Evolutionary conservation across 2,113 vertebrate species (phyloP), one percentile per base, ranked within the genome.

Genomic region (Chloropsis cyanopogon): DNA sequence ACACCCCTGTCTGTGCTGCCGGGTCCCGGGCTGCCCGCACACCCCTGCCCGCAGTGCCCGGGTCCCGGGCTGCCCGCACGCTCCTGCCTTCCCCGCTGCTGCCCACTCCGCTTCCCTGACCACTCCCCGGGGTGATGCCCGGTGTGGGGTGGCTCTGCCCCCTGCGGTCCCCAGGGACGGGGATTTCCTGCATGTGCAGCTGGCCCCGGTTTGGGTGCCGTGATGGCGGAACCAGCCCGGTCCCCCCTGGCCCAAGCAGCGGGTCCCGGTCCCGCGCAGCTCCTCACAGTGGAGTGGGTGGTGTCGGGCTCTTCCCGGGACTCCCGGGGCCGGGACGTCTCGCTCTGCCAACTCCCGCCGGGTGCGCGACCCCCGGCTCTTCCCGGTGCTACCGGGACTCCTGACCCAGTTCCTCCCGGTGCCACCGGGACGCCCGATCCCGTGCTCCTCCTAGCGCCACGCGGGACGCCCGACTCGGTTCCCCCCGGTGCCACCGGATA

Each of bases 171-270:
- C 56, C 53, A 6, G 29, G 3, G 4, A 3, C 1, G 12, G 12
- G 29, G 22, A 4, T 46, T 24, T 49, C 35, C 31, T 3, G 35
- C 52, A 2, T 6, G 1, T 6, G 22, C 73, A 46, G 44, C 16
- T 4, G 6, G 39, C 14, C 6, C 47, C 21, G 12, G 8, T 10
- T 8, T 3, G 1, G 41, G 28, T 21, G 54, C 53, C 10, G 14
- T 9, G 44, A 49, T 37, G 10, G 25, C 37, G 15, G 19, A 37
- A 12, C 8, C 31, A 52, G 49, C 21, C 29, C 15, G 4, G 21
- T 53, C 10, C 3, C 29, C 31, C 10, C 0, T 0, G 25, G 57
- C 25, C 26, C 42, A 1, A 26, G 47, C 2, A 59, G 54, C 14
- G 7, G 33, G 25, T 77, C 64, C 69, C 14, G 16, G 49, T 87